Percentiles rank a stretch among this genome's conserved stretches.
These are phyloP conservation scores for Calliphora vomitoria DNA, from an alignment of 2,888 invertebrate genomes.

Conservation along the genomic window DNA sequence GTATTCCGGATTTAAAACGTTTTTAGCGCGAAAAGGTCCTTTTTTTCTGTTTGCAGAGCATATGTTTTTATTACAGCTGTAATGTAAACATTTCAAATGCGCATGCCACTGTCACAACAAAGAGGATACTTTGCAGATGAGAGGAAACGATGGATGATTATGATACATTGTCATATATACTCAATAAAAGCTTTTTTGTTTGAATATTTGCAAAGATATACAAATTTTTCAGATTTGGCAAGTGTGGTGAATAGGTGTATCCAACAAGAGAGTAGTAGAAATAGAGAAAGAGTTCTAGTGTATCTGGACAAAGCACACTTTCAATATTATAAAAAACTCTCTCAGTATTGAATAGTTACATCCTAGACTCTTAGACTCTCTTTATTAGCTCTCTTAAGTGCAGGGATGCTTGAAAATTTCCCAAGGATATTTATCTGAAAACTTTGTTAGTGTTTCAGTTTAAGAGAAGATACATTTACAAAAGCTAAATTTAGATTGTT, in stretches of 20 bases:
- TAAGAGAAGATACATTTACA: constrained; percentile 58
- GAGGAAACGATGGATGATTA: neutral
- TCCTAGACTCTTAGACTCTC: too few relatives aligned
- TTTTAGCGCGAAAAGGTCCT: constrained; percentile 60
- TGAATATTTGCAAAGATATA: neutral
- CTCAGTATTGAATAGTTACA: too few relatives aligned
- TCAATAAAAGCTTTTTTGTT: constrained; percentile 55
- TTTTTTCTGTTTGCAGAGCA: constrained; percentile 13
- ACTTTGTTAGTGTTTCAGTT: neutral
- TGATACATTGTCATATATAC: constrained; percentile 43
- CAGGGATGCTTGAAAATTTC: constrained; percentile 44
- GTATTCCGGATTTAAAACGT: too few relatives aligned
- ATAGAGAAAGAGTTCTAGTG: neutral
- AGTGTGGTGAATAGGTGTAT: constrained; percentile 53
- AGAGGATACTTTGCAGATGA: constrained; percentile 48
- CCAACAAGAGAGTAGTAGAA: neutral
- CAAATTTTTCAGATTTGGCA: constrained; percentile 15
- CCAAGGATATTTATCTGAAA: constrained; percentile 37
- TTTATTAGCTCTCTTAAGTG: constrained; percentile 42
- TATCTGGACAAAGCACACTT: too few relatives aligned
- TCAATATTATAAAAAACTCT: too few relatives aligned
- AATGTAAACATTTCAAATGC: constrained; percentile 67
- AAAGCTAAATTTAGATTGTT: constrained; percentile 50
- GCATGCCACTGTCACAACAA: constrained; percentile 39
- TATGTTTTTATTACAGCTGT: constrained; percentile 15